Evolutionary conservation across 2,888 invertebrate genomes (phyloP), one percentile per base, ranked within the genome.

Genomic region (Limnephilus rhombicus): DNA sequence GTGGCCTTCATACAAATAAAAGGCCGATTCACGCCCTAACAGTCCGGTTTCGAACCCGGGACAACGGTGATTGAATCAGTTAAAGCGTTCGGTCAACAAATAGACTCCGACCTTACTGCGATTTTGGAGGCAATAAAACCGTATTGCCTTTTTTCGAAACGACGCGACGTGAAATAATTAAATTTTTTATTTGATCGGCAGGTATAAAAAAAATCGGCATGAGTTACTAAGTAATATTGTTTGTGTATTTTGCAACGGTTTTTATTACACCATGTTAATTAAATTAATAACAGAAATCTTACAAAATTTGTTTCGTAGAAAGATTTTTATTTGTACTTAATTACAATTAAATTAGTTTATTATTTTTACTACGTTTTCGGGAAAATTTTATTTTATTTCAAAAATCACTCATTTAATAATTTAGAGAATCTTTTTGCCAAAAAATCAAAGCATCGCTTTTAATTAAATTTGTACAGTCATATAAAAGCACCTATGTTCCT

Each of bases 101-200:
- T 87, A 68, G 68, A 87, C 53, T 68, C 87, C 68, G 24, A 53
- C 87, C 87, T 86, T 68, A 87, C 87, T 87, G 37, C 87, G 87
- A 68, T 68, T 87, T 87, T 29, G 29, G 87, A 18, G 34, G 34
- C 68, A 87, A 87, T 87, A 87, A 87, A 87, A 87, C 68, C 68
- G 68, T 87, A 87, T 87, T 87, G 87, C 87, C 53, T 87, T 68
- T 34, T n/a, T 87, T 68, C 53, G 87, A 68, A 53, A 68, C 53
- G 87, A 87, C 87, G 87, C 53, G 87, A 87, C 87, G 87, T 68
- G 87, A 87, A 87, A 87, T 87, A 87, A 87, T 87, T 87, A 68
- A 68, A 68, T 87, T 68, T 87, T 53, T 34, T 87, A 68, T 87
- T 87, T 87, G 87, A 87, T 68, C 87, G 87, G 34, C 68, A 87